Evolutionary conservation across 1,140 invertebrate genomes (phyloP).

Genomic region (Theocolax elegans): DNA sequence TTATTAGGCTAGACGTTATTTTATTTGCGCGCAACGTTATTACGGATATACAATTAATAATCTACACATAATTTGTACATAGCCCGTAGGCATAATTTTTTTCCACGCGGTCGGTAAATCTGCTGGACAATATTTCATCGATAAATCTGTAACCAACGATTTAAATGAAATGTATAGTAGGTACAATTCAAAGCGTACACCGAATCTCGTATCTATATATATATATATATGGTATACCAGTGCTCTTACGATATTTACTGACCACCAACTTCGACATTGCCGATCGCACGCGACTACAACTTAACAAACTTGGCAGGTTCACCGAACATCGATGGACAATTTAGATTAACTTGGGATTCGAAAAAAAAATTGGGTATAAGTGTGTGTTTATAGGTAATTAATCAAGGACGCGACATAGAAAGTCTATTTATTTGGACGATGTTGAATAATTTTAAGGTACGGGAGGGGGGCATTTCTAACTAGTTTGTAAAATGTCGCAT

Average conservation of each 20-base stretch:
- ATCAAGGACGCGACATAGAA: neutral
- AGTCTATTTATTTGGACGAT: neutral
- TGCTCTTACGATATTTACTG: constrained; percentile 64
- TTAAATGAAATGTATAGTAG: constrained; percentile 63
- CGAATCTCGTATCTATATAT: no score
- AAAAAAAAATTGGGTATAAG: no score
- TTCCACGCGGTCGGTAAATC: constrained; percentile 46
- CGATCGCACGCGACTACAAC: constrained; percentile 18
- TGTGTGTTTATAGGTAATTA: no score
- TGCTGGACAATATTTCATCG: constrained; percentile 54
- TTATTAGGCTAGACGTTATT: no score
- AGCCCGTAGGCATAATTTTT: no score
- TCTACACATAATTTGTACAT: no score
- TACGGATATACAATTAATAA: no score
- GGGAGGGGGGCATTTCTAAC: constrained; percentile 10
- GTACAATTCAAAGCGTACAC: no score
- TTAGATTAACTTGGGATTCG: neutral
- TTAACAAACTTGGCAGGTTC: constrained; percentile 1
- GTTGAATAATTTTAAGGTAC: constrained; percentile 24
- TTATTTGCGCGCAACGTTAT: no score
- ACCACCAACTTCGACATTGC: constrained; percentile 26
- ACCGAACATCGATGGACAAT: neutral
- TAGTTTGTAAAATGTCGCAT: constrained; percentile 28
- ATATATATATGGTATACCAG: no score
- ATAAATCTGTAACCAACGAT: constrained; percentile 58